These are phyloP conservation scores for Alsophila aescularia DNA, from an alignment of 2,888 invertebrate species.

Conservation along the genomic window DNA sequence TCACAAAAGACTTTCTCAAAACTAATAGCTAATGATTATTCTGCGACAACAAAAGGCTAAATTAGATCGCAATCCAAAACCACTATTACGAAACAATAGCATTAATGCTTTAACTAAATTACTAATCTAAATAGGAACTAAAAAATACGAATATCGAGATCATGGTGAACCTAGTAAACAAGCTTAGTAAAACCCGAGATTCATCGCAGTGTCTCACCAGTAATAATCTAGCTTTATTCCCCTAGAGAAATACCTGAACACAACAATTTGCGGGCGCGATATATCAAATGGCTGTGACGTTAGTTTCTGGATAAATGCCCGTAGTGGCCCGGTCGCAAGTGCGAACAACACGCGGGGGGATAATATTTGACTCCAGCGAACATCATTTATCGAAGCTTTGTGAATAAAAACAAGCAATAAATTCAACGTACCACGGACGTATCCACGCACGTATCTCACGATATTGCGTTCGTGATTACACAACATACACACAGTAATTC, in stretches of 20 bases:
- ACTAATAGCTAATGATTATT: conserved; percentile 13
- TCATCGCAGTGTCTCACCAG: conserved; percentile 8
- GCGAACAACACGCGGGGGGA: conserved; percentile 49
- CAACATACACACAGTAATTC: conserved; percentile 42
- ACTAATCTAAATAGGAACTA: not conserved
- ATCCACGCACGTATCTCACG: conserved; percentile 21
- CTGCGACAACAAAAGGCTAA: conserved; percentile 7
- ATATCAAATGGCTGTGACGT: conserved; percentile 38
- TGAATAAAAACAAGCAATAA: conserved; percentile 53
- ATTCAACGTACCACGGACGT: conserved; percentile 41
- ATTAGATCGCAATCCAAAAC: conserved; percentile 13
- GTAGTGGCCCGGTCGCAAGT: conserved; percentile 41
- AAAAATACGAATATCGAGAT: not conserved
- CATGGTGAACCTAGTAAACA: not conserved
- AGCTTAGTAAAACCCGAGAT: conserved; percentile 8
- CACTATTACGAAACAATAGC: conserved; percentile 11
- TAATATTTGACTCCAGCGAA: conserved; percentile 46
- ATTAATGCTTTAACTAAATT: not conserved
- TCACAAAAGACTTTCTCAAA: conserved; percentile 19
- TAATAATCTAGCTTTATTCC: conserved; percentile 33
- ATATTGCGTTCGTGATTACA: conserved; percentile 46
- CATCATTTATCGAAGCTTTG: conserved; percentile 44
- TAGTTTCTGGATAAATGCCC: conserved; percentile 44
- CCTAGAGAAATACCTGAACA: conserved; percentile 46
- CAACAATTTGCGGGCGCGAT: conserved; percentile 40